Percentiles rank a stretch among this genome's conserved stretches.
These are phyloP conservation scores for Notodonta dromedarius DNA, from an alignment of 2,888 invertebrate genomes.

Conservation along the genomic window DNA sequence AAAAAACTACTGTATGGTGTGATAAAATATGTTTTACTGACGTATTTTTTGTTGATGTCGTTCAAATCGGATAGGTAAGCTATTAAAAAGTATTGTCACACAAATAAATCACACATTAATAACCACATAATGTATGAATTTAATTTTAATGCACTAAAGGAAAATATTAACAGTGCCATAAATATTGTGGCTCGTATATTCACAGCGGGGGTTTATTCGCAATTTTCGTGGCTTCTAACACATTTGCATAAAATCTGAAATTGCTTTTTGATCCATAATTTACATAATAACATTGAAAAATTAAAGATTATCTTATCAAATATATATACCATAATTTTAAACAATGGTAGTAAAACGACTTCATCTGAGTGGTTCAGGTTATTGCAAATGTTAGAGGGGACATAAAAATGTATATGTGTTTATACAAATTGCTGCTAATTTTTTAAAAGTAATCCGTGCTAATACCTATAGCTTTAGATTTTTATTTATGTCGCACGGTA, in stretches of 20 bases:
- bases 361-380: slow-evolving; percentile 17
- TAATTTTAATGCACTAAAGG: slow-evolving; percentile 28
- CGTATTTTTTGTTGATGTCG: neutral
- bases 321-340: slow-evolving; percentile 16
- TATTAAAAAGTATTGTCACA: slow-evolving; percentile 1
- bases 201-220: slow-evolving; percentile 56
- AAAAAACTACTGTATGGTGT: slow-evolving; percentile 2
- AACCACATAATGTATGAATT: slow-evolving; percentile 19
- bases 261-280: slow-evolving; percentile 28
- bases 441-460: neutral
- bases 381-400: neutral
- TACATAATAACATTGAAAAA: slow-evolving; percentile 19
- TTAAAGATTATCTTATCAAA: slow-evolving; percentile 21
- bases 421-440: neutral
- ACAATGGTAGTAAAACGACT: slow-evolving; percentile 21
- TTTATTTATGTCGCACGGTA: neutral
- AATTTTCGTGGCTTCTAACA: slow-evolving; percentile 52
- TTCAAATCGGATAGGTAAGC: neutral
- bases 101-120: slow-evolving; percentile 25
- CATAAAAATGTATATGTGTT: neutral
- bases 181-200: slow-evolving; percentile 45
- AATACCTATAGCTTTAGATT: neutral
- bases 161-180: slow-evolving; percentile 41
- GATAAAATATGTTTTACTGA: neutral
- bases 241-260: slow-evolving; percentile 56